Evolutionary conservation across 2,888 invertebrate species (phyloP), one percentile per base, ranked within the genome.

Genomic region (Nebria brevicollis): DNA sequence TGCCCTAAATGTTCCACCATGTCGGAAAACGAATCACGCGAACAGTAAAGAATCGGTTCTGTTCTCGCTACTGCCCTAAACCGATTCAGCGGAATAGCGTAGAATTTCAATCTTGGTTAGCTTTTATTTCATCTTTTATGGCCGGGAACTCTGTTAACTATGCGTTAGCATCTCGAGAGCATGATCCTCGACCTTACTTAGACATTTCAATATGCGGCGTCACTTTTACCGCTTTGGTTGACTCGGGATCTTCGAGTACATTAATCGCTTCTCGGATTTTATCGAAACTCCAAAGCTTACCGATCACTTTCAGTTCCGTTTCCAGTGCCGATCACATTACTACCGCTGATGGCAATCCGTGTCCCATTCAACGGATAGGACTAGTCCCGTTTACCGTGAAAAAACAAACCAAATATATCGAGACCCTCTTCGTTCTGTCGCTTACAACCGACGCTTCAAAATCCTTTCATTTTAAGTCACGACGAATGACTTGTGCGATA

Each of bases 181-280:
- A 26, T 11, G 80, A 80, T 80, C 41, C 42, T 3, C 75, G 80
- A 41, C 75, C 80, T 3, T 80, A 80, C 34, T 11, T 80, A 20
- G 25, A 80, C 43, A 41, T 80, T 68, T 66, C 41, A 25, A n/a
- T 80, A 43, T 43, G 66, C 25, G 80, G 75, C 2, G 6, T 42
- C 20, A 70, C 75, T 15, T 75, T 80, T 80, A 75, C 66, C 8
- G 74, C 75, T 25, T 43, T 78, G 10, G 42, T 78, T 10, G 78
- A 43, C 43, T 43, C 43, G 43, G 43, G 43, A 43, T 43, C 43
- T 8, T 43, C 43, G 43, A 43, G 43, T 43, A 43, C 43, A 8
- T 43, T 43, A 43, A 43, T 43, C 43, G 43, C 43, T 1, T 43
- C 43, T 10, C 10, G 43, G 43, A 43, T 43, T 43, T 43, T 43